Conservation (phyloP, 2,113 vertebrate species). For the Lycocorax pyrrhopterus region DNA sequence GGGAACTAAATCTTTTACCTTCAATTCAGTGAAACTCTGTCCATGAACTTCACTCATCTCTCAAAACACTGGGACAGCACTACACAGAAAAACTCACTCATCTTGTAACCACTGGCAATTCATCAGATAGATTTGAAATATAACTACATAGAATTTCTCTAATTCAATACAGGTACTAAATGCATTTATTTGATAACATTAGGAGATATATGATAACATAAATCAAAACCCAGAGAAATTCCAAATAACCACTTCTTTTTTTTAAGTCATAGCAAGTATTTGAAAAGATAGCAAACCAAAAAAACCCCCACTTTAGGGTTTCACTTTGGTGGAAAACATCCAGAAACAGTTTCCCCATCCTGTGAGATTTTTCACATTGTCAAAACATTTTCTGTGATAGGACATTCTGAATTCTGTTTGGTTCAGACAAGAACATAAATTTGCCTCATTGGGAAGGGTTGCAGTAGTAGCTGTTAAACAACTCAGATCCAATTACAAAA, state of each 20-base stretch:
- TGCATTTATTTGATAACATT: not conserved
- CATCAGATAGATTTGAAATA: not conserved
- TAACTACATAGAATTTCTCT: not conserved
- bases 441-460: not conserved
- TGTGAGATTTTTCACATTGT: not conserved
- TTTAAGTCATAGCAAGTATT: not conserved
- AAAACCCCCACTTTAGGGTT: not conserved
- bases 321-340: not conserved
- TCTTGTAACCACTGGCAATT: not conserved
- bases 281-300: not conserved
- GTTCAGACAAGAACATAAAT: not conserved
- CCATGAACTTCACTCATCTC: not conserved
- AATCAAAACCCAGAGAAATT: not conserved
- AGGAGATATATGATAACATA: not conserved
- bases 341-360: not conserved
- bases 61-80: not conserved
- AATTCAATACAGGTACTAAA: not conserved
- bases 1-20: not conserved
- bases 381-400: not conserved
- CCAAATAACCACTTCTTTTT: not conserved
- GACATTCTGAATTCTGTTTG: not conserved
- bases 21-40: not conserved
- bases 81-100: not conserved
- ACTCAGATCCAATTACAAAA: not conserved
- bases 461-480: not conserved